phyloP scores from a whole-genome alignment of 2,113 vertebrate genomes.

The Zosterops lateralis region DNA sequence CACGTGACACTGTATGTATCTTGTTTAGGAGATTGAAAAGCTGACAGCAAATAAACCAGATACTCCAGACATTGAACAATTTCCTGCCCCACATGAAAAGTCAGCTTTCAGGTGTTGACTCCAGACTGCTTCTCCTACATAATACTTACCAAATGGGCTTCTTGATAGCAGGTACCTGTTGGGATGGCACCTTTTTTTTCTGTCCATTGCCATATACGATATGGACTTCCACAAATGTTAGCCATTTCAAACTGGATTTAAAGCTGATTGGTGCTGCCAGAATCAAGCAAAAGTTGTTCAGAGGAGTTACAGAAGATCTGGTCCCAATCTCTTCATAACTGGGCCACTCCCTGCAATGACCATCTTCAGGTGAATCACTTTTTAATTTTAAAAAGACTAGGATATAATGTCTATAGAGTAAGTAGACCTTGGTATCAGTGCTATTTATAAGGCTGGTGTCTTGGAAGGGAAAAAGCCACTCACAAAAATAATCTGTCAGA shows the following conservation, averaged over 20 bases:
- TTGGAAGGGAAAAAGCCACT: neutral
- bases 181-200: neutral
- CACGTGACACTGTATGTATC: neutral
- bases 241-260: neutral
- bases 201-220: neutral
- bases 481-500: neutral
- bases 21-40: neutral
- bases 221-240: neutral
- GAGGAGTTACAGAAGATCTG: neutral
- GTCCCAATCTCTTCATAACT: neutral
- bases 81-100: neutral
- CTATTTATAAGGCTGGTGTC: neutral
- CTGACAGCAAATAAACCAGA: neutral
- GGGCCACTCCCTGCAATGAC: neutral
- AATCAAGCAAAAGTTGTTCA: neutral
- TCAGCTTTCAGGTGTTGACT: neutral
- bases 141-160: neutral
- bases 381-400: neutral
- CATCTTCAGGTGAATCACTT: neutral
- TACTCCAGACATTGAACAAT: neutral
- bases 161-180: neutral
- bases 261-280: neutral
- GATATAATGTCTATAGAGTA: neutral
- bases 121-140: neutral
- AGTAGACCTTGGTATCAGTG: neutral